Evolutionary conservation across 2,797 vertebrate genomes (phyloP).

Genomic region (Echeneis naucrates): DNA sequence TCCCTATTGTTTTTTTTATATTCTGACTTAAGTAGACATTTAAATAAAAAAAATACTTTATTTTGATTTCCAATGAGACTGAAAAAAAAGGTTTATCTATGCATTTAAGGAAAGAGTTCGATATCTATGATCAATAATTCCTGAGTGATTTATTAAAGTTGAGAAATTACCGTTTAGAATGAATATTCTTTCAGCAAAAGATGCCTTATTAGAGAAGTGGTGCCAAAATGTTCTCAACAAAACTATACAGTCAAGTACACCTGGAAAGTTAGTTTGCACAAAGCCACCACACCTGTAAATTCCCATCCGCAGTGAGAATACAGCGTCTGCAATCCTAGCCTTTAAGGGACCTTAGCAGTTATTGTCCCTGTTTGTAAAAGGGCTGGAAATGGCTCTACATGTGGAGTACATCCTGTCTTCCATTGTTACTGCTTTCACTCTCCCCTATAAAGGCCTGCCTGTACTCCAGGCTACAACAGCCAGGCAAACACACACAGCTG

Average conservation of each 20-base stretch:
- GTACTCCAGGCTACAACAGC: constrained; percentile 72
- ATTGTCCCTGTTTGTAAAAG: constrained; percentile 69
- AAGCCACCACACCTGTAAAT: constrained; percentile 17
- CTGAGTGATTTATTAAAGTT: background rate
- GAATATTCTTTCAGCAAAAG: background rate
- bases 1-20: too few species aligned
- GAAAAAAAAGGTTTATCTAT: too few species aligned
- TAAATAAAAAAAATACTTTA: too few species aligned
- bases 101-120: too few species aligned
- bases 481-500: constrained; percentile 73
- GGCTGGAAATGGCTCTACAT: constrained; percentile 74
- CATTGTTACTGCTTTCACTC: constrained; percentile 78
- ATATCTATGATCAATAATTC: too few species aligned
- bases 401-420: constrained; percentile 74
- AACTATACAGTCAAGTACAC: constrained; percentile 12
- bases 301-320: constrained; percentile 22
- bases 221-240: background rate
- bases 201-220: constrained; percentile 9
- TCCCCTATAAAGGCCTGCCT: constrained; percentile 69
- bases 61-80: too few species aligned
- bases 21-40: too few species aligned
- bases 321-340: constrained; percentile 47
- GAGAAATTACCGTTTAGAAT: background rate
- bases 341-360: constrained; percentile 56
- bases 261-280: constrained; percentile 13